Conservation (phyloP, 2,113 vertebrate genomes). For the Jaculus jaculus region DNA sequence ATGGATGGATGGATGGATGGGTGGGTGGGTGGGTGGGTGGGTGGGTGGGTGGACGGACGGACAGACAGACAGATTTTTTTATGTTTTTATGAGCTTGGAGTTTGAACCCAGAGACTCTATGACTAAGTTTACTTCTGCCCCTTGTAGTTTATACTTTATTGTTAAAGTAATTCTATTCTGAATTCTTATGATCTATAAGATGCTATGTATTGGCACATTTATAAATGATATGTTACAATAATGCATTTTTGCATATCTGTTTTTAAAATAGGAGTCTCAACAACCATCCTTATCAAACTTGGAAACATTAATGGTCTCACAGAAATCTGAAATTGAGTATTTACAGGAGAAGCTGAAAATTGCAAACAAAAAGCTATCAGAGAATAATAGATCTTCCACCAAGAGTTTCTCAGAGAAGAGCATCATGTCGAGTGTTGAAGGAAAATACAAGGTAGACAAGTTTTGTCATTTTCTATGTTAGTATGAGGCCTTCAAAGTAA, state of each 20-base stretch:
- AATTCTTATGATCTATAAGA: slow-evolving; percentile 14
- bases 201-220: neutral
- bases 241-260: neutral
- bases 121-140: neutral
- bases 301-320: slow-evolving; percentile 77
- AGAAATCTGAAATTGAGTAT: slow-evolving; percentile 84
- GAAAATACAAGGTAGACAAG: slow-evolving; percentile 77
- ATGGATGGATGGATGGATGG: too few species aligned
- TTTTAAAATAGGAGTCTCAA: slow-evolving; percentile 73
- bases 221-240: neutral
- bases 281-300: slow-evolving; percentile 75
- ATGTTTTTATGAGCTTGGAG: neutral
- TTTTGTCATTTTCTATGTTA: slow-evolving; percentile 78
- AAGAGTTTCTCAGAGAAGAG: slow-evolving; percentile 74
- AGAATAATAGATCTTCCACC: slow-evolving; percentile 60
- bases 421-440: slow-evolving; percentile 62
- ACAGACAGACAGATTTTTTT: too few species aligned
- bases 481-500: slow-evolving; percentile 73
- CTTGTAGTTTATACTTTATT: neutral
- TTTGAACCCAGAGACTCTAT: neutral
- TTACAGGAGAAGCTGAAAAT: slow-evolving; percentile 82
- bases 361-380: slow-evolving; percentile 70
- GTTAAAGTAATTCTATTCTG: neutral
- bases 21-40: too few species aligned
- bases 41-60: too few species aligned